A percentile compares a stretch with the other conserved stretches of the same genome.
Evolutionary conservation across 2,797 vertebrate species (phyloP).

Genomic region (Crocodylus rhombifer): DNA sequence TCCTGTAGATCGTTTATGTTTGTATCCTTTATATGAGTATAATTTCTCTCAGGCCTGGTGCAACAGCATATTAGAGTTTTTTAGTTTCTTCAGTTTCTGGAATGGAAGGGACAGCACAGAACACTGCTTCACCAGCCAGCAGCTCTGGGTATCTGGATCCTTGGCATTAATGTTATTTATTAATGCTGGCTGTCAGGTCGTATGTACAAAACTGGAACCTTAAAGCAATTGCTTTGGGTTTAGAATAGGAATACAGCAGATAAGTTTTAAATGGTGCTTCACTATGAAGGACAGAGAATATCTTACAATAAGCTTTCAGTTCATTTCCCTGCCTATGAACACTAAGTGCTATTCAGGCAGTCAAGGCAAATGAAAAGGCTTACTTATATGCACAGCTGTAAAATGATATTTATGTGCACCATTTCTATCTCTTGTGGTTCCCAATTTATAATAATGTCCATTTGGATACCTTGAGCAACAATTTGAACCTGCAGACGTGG

Average conservation of each 20-base stretch:
- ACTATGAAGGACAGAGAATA: rapidly evolving
- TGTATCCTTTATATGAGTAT: background rate
- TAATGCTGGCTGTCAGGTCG: slow-evolving; percentile 8
- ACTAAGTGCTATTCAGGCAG: background rate
- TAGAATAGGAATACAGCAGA: background rate
- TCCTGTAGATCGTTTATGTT: background rate
- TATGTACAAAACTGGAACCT: slow-evolving; percentile 5
- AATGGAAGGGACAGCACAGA: background rate
- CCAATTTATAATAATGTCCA: background rate
- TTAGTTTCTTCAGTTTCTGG: background rate
- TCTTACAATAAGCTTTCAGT: slow-evolving; percentile 3
- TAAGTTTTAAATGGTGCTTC: slow-evolving; percentile 14
- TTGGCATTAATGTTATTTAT: slow-evolving; percentile 19
- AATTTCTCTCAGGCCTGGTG: background rate
- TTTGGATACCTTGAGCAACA: background rate
- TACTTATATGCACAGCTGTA: background rate
- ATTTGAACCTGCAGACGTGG: background rate
- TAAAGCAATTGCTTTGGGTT: slow-evolving; percentile 36
- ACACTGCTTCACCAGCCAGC: background rate
- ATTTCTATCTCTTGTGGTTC: background rate
- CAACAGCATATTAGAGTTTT: slow-evolving; percentile 11
- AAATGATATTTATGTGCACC: background rate
- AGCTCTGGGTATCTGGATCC: background rate
- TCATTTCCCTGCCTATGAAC: background rate
- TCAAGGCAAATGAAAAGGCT: background rate